Evolutionary conservation across 1,140 invertebrate species (phyloP).

Genomic region (silkworm (Bombyx mori)): ASM3026992v2 NC_085116.1:5314501-5315000

Average conservation of each 20-base stretch:
- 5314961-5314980: conserved; percentile 44
- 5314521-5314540: conserved; percentile 74
- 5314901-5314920: conserved; percentile 23
- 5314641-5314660: conserved; percentile 22
- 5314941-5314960: conserved; percentile 49
- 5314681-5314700: conserved; percentile 7
- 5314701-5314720: neutral
- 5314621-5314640: conserved; percentile 50
- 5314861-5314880: neutral
- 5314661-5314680: conserved; percentile 3
- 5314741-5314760: conserved; percentile 53
- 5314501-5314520: conserved; percentile 70
- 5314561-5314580: conserved; percentile 70
- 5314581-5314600: conserved; percentile 63
- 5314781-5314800: conserved; percentile 55
- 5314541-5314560: conserved; percentile 73
- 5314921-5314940: conserved; percentile 47
- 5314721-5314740: conserved; percentile 48
- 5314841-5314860: neutral
- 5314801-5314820: conserved; percentile 66
- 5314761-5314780: conserved; percentile 10
- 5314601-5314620: conserved; percentile 68
- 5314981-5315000: conserved; percentile 46
- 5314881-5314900: conserved; percentile 41
- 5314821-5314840: conserved; percentile 58